Evolutionary conservation across 2,888 invertebrate genomes (phyloP).

Genomic region (Caenorhabditis sp.): DNA sequence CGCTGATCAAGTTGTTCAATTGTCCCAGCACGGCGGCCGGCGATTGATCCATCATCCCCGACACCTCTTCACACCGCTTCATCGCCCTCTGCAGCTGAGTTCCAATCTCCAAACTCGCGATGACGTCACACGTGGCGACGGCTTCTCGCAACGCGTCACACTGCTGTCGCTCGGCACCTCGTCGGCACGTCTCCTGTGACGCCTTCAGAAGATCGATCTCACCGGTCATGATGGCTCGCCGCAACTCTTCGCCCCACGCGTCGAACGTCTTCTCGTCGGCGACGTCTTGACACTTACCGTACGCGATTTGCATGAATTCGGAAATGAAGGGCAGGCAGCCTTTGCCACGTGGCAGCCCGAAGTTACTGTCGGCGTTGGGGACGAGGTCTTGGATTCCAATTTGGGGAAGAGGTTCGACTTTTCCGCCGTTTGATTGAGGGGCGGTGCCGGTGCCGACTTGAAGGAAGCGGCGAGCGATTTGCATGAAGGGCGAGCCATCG

Average conservation of each 20-base stretch:
- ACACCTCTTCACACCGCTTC: slow-evolving; percentile 81
- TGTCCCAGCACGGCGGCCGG: slow-evolving; percentile 79
- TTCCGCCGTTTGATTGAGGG: slow-evolving; percentile 7
- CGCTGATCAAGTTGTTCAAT: slow-evolving; percentile 79
- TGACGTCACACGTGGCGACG: slow-evolving; percentile 81
- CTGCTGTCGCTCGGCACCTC: slow-evolving; percentile 82
- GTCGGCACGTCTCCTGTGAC: slow-evolving; percentile 82
- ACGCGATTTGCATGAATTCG: slow-evolving; percentile 82
- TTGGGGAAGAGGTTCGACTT: slow-evolving; percentile 53
- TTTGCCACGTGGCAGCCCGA: slow-evolving; percentile 80
- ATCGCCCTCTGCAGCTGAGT: slow-evolving; percentile 76
- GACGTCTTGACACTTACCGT: slow-evolving; percentile 81
- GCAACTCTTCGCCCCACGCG: slow-evolving; percentile 81
- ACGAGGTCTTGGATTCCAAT: slow-evolving; percentile 76
- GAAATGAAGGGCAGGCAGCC: slow-evolving; percentile 82
- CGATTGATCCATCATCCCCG: slow-evolving; percentile 82
- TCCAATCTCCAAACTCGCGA: slow-evolving; percentile 74
- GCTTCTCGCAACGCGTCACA: slow-evolving; percentile 80
- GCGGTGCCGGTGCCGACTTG: slow-evolving; percentile 56
- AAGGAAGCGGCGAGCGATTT: slow-evolving; percentile 60
- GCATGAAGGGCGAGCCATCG: slow-evolving; percentile 64
- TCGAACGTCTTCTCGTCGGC: slow-evolving; percentile 82
- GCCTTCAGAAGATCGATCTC: slow-evolving; percentile 81
- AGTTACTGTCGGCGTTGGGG: slow-evolving; percentile 78
- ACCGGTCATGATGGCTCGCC: slow-evolving; percentile 78